A percentile compares a stretch with the other conserved stretches of the same genome.
These are phyloP conservation scores for human (Homo sapiens) DNA, from an alignment of 2,113 vertebrate species.

Conservation along the genomic window DNA sequence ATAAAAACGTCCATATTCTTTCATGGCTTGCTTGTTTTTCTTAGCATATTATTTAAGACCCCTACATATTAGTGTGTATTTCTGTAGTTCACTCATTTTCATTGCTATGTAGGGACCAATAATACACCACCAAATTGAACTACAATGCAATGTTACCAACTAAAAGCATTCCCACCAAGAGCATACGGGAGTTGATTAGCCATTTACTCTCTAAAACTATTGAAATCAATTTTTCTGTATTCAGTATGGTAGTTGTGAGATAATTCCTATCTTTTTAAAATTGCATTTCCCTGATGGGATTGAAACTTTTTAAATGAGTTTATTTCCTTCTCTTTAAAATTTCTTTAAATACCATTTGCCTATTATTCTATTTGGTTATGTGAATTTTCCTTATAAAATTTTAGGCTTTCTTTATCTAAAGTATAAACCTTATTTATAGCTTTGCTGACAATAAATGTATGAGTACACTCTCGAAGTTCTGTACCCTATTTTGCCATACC, in stretches of 20 bases:
- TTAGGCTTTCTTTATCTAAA: not conserved
- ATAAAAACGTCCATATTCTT: not conserved
- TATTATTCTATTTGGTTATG: not conserved
- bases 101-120: not conserved
- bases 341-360: conserved; percentile 18
- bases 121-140: not conserved
- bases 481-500: not conserved
- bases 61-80: not conserved
- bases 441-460: not conserved
- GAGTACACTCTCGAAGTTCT: not conserved
- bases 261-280: not conserved
- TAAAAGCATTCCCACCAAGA: not conserved
- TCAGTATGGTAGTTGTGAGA: not conserved
- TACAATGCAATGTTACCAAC: not conserved
- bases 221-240: not conserved
- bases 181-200: not conserved
- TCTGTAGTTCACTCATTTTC: not conserved
- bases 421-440: not conserved
- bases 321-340: not conserved
- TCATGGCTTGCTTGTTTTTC: not conserved
- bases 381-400: not conserved
- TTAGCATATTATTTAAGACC: not conserved
- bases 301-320: not conserved
- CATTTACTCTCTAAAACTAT: not conserved
- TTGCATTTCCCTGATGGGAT: not conserved